These are phyloP conservation scores for Leptinotarsa rubiginosa DNA, from an alignment of 2,888 invertebrate genomes.

Conservation along the genomic window DNA sequence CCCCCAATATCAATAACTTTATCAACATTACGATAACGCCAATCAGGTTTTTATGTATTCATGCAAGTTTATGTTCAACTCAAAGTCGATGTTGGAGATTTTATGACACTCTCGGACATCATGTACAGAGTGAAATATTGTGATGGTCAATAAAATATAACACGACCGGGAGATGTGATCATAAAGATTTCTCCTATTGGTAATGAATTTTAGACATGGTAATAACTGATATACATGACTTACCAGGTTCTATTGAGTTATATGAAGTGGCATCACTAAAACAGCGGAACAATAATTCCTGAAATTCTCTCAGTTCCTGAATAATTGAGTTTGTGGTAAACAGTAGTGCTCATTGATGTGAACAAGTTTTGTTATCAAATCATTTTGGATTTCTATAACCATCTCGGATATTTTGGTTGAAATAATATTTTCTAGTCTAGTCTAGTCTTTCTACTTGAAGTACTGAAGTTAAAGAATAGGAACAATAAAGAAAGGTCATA, in stretches of 20 bases:
- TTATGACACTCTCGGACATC: constrained; percentile 9
- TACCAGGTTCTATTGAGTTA: not conserved
- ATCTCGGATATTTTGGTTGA: too few species aligned
- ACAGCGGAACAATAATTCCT: too few species aligned
- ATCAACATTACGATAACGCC: not conserved
- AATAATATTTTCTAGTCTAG: too few species aligned
- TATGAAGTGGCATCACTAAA: not conserved
- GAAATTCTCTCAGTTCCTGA: too few species aligned
- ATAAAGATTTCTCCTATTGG: constrained; percentile 1
- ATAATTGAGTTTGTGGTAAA: too few species aligned
- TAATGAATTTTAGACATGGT: constrained; percentile 12
- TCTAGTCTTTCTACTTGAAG: too few species aligned
- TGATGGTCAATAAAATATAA: constrained; percentile 7
- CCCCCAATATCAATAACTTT: not conserved
- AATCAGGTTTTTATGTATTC: constrained; percentile 7
- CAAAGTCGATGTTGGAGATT: not conserved
- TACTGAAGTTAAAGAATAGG: too few species aligned
- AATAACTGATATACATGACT: constrained; percentile 10
- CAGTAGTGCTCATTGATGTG: too few species aligned
- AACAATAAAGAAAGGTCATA: too few species aligned
- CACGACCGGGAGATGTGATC: not conserved
- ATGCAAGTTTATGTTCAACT: constrained; percentile 5
- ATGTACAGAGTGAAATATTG: constrained; percentile 11
- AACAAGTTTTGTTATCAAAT: too few species aligned
- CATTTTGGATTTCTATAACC: too few species aligned